phyloP scores from a whole-genome alignment of 2,113 vertebrate species.

The Charadrius vociferus region DNA sequence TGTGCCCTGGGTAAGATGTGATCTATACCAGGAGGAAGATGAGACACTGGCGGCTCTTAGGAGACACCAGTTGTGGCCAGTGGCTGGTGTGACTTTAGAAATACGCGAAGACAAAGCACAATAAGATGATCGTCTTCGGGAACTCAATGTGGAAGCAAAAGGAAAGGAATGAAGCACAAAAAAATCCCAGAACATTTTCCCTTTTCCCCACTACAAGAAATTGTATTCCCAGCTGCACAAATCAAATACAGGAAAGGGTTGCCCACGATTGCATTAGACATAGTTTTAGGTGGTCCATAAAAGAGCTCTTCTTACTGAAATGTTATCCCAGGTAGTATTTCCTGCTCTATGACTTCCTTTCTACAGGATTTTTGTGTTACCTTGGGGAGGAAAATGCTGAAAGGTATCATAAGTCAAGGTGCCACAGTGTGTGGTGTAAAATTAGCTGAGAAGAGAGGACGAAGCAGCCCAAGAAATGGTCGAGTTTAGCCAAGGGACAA shows the following conservation, averaged over 20 bases:
- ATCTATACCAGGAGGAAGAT: not conserved
- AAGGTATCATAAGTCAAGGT: constrained; percentile 61
- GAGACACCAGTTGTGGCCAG: not conserved
- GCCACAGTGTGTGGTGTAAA: not conserved
- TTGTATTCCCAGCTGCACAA: not conserved
- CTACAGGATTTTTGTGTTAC: constrained; percentile 55
- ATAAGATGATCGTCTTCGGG: not conserved
- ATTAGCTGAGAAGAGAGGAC: constrained; percentile 39
- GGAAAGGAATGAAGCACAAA: not conserved
- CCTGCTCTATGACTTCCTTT: constrained; percentile 53
- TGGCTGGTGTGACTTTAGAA: not conserved
- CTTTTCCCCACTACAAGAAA: not conserved
- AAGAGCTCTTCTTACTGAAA: constrained; percentile 52
- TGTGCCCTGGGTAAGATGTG: not conserved
- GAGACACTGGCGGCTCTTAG: not conserved
- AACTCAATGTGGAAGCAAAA: not conserved
- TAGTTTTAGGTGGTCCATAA: constrained; percentile 56
- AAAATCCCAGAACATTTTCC: not conserved
- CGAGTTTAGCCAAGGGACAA: constrained; percentile 28
- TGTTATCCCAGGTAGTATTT: constrained; percentile 59
- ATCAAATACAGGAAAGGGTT: not conserved
- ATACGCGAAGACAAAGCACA: not conserved
- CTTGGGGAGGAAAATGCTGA: constrained; percentile 53
- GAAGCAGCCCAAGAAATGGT: constrained; percentile 5
- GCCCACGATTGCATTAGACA: constrained; percentile 1